Percentiles rank a stretch among this genome's conserved stretches.
phyloP scores from a whole-genome alignment of 2,888 invertebrate species.

The Trichacis sp. region DNA sequence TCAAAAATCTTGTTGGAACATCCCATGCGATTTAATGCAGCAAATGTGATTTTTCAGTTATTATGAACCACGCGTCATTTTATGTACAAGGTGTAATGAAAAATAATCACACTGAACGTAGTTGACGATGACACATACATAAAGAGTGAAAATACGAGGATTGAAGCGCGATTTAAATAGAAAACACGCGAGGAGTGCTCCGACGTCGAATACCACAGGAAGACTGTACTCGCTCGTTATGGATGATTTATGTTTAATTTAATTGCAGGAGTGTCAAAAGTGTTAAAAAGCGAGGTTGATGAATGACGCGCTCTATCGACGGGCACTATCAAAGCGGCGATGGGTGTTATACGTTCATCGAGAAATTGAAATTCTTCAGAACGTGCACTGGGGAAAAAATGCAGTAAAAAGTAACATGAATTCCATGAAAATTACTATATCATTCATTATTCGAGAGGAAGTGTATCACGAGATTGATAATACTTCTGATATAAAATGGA shows the following conservation, averaged over 20 bases:
- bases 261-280: conserved; percentile 52
- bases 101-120: conserved; percentile 13
- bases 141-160: conserved; percentile 26
- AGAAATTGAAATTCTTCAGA: neutral
- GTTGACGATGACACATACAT: conserved; percentile 18
- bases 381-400: too few relatives aligned
- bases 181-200: conserved; percentile 18
- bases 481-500: too few relatives aligned
- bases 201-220: conserved; percentile 9
- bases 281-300: conserved; percentile 51
- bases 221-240: conserved; percentile 48
- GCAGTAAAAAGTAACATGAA: too few relatives aligned
- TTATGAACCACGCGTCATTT: neutral
- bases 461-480: too few relatives aligned
- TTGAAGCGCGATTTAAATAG: conserved; percentile 21
- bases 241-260: conserved; percentile 59
- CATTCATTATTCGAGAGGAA: too few relatives aligned
- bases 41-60: neutral
- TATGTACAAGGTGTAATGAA: neutral
- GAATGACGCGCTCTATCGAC: conserved; percentile 42
- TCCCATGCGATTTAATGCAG: neutral
- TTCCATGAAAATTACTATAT: too few relatives aligned
- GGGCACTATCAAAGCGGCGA: conserved; percentile 18
- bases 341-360: neutral
- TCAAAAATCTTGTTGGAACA: neutral